These are phyloP conservation scores for Paracanthobrama guichenoti DNA, from an alignment of 2,113 vertebrate species.

Conservation along the genomic window DNA sequence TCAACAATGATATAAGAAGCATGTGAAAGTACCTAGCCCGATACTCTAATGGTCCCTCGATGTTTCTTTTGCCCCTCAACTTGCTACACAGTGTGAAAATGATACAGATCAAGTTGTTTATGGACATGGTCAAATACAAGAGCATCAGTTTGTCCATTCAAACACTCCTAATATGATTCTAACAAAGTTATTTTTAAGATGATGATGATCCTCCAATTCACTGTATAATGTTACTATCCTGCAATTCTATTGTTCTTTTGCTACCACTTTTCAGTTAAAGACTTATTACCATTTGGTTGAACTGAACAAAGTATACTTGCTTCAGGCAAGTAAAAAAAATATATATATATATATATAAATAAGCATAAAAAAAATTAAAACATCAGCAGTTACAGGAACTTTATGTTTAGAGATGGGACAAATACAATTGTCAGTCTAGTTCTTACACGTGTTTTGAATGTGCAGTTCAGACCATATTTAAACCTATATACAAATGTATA, in stretches of 20 bases:
- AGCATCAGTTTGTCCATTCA: not conserved
- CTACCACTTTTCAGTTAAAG: no score
- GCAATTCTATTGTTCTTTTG: not conserved
- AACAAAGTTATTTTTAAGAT: not conserved
- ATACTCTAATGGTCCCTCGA: not conserved
- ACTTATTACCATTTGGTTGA: not conserved
- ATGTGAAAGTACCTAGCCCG: not conserved
- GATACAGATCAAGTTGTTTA: not conserved
- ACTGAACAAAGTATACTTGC: not conserved
- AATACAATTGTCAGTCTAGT: not conserved
- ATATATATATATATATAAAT: not conserved
- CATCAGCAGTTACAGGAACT: not conserved
- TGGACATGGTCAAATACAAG: not conserved
- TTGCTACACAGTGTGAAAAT: not conserved
- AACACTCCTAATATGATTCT: not conserved
- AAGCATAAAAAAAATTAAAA: conserved; percentile 2
- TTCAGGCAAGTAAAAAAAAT: not conserved
- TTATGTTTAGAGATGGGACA: not conserved
- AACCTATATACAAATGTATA: not conserved
- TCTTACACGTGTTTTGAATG: not conserved
- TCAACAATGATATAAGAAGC: not conserved
- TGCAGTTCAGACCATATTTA: not conserved
- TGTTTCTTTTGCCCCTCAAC: not conserved
- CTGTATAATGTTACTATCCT: not conserved
- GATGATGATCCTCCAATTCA: not conserved